phyloP scores from a whole-genome alignment of 1,140 invertebrate genomes.

The Portunus trituberculatus region DNA sequence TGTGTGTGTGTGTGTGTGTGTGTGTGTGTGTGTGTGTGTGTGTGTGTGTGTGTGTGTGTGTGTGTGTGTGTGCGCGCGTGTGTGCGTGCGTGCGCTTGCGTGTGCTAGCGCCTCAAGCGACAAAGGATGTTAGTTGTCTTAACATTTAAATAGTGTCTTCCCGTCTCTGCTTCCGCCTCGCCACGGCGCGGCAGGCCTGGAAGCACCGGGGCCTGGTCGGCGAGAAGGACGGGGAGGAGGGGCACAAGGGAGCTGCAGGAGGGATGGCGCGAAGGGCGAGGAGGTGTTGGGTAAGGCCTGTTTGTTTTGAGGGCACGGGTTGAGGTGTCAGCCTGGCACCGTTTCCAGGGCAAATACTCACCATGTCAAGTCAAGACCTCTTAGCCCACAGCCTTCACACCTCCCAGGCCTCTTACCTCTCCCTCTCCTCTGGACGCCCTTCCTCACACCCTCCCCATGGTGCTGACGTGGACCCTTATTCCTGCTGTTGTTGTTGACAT shows the following conservation, averaged over 20 bases:
- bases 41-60: not conserved
- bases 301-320: too few relatives aligned
- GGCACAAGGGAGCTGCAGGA: not conserved
- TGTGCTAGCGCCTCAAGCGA: not conserved
- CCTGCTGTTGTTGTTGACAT: not conserved
- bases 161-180: not conserved
- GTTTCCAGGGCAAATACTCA: too few relatives aligned
- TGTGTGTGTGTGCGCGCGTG: conserved; percentile 43
- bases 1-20: not conserved
- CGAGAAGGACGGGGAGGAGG: not conserved
- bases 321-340: too few relatives aligned
- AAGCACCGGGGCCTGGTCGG: not conserved
- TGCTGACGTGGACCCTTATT: not conserved
- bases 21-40: conserved; percentile 54
- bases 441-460: not conserved
- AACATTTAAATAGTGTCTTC: not conserved
- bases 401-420: too few relatives aligned
- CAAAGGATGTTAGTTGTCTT: not conserved
- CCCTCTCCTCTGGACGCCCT: not conserved
- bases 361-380: too few relatives aligned
- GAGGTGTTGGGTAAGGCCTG: too few relatives aligned
- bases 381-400: too few relatives aligned
- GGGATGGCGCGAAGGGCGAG: not conserved
- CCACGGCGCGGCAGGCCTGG: not conserved
- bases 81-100: not conserved